Base-by-base conservation (phyloP, 1,140 invertebrate species). In the Galleria mellonella region DNA sequence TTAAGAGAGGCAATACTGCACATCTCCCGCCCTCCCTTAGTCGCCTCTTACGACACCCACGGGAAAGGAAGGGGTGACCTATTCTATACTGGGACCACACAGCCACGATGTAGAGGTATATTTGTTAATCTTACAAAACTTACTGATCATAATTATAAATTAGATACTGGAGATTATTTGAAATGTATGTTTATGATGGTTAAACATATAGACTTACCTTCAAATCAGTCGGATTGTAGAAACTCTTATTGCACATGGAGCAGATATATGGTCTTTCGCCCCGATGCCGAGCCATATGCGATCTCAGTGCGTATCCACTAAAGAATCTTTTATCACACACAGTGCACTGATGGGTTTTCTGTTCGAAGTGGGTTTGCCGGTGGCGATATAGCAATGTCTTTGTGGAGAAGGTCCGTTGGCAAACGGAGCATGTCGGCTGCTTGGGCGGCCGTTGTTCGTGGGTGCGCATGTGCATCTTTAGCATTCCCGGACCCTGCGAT, bases 401-500 rank as follows among this genome's bases (percentile, higher is more conserved):
- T 14, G 83, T 88, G 32, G 87, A 78, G 64, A 90, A 90, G 0
- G 82, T 84, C 9, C 88, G 84, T 33, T 88, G 82, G 57, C 89
- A 90, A 9, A 90, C 88, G 9, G 87, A 87, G 52, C 89, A 90
- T 2, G 87, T 87, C 1, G 89, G 89, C 48, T 86, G 86, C 45
- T 85, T 87, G 0, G 87, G 81, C 0, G 88, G 87, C 0, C 87
- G 61, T 41, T 85, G 70, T 49, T 90, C 88, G 72, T 90, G 89
- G 0, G 88, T 89, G 4, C 88, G 85, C 88, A 89, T 89, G 59
- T 90, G 89, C 88, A 90, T 88, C 51, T 88, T 87, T 14, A 90
- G 54, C 88, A 90, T 90, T 5, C 88, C 89, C 3, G 88, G 89
- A 12, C 89, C 89, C 79, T 89, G 83, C 43, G 17, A 6, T 3